Percentiles rank a stretch among this genome's conserved stretches.
Conservation (phyloP, 1,140 invertebrate species). For the Tribolium castaneum region DNA sequence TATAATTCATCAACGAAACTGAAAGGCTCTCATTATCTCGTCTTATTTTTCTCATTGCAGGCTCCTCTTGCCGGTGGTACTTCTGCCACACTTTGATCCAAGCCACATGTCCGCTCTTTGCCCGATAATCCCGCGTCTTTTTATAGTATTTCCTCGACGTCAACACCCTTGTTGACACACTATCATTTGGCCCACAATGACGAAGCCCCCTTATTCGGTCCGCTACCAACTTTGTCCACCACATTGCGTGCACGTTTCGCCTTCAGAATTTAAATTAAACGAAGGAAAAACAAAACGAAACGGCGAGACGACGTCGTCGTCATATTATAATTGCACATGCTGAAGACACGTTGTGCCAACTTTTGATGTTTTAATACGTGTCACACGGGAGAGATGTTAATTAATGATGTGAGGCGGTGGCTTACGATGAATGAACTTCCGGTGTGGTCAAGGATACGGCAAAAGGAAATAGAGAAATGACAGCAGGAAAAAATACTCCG, state of each 20-base stretch:
- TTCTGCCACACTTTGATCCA: not conserved
- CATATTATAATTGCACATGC: constrained; percentile 29
- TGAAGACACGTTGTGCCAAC: too few species aligned
- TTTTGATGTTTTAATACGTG: constrained; percentile 19
- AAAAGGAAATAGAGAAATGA: not conserved
- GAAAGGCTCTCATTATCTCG: not conserved
- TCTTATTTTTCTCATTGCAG: not conserved
- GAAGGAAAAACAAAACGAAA: constrained; percentile 1
- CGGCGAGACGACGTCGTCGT: not conserved
- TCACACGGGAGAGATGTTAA: not conserved
- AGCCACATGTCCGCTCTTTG: not conserved
- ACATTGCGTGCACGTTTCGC: constrained; percentile 15
- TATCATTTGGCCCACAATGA: not conserved
- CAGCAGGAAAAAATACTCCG: not conserved
- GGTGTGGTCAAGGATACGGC: not conserved
- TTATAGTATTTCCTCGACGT: not conserved
- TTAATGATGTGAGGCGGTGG: not conserved
- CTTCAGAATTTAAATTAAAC: constrained; percentile 2
- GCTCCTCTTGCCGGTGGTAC: not conserved
- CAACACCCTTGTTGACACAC: not conserved
- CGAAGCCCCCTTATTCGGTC: constrained; percentile 1
- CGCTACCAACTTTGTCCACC: not conserved
- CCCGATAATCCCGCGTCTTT: not conserved
- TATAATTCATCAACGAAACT: not conserved
- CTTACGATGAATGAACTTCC: not conserved